Evolutionary conservation across 2,888 invertebrate species (phyloP).

Genomic region (Incurvaria masculella): DNA sequence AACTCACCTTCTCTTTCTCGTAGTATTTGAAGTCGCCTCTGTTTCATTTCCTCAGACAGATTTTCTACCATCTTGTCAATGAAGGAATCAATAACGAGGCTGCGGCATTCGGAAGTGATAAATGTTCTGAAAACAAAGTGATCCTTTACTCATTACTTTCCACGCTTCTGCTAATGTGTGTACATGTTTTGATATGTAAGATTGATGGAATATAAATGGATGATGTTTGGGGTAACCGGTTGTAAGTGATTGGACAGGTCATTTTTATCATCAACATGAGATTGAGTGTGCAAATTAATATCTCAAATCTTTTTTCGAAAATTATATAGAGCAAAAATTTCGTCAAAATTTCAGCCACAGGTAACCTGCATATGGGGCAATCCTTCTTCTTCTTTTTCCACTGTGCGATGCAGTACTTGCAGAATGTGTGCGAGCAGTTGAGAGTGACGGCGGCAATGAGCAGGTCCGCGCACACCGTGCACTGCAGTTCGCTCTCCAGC

Average conservation of each 20-base stretch:
- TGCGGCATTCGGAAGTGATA: slow-evolving; percentile 52
- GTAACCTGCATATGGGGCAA: slow-evolving; percentile 67
- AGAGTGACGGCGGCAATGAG: slow-evolving; percentile 67
- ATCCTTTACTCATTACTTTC: too few species aligned
- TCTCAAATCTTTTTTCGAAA: background rate
- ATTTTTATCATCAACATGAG: too few species aligned
- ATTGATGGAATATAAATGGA: too few species aligned
- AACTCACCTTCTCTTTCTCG: slow-evolving; percentile 45
- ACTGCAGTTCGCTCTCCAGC: slow-evolving; percentile 69
- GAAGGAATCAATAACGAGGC: slow-evolving; percentile 67
- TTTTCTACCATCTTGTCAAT: slow-evolving; percentile 67
- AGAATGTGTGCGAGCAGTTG: slow-evolving; percentile 74
- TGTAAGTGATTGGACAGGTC: too few species aligned
- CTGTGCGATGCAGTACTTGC: slow-evolving; percentile 63
- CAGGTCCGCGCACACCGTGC: slow-evolving; percentile 72
- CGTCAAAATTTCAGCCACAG: background rate
- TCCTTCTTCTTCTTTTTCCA: slow-evolving; percentile 69
- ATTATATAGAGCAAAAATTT: background rate
- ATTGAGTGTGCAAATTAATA: too few species aligned
- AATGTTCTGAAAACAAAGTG: slow-evolving; percentile 27
- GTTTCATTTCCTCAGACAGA: slow-evolving; percentile 57
- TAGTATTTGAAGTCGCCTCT: slow-evolving; percentile 52
- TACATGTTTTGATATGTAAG: too few species aligned
- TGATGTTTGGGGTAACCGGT: too few species aligned
- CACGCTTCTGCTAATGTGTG: too few species aligned